Conservation (phyloP, 23 tunicate species). For the Aplidium turbinatum region DNA sequence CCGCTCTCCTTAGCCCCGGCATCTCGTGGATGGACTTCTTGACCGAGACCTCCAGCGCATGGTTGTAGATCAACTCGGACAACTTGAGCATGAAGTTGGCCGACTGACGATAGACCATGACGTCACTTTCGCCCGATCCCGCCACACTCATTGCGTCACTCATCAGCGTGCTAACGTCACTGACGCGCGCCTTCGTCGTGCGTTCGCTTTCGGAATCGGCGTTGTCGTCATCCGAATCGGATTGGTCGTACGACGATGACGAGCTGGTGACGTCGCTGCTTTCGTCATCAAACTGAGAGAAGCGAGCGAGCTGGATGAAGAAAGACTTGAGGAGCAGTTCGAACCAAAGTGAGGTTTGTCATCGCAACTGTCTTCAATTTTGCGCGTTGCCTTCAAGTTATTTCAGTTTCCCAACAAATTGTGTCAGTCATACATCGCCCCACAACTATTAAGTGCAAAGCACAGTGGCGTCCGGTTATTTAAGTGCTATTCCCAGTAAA, state of each 20-base stretch:
- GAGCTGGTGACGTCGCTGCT: slow-evolving; percentile 1
- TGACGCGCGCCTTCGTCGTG: slow-evolving; percentile 6
- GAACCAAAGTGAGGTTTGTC: too few relatives aligned
- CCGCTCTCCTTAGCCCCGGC: slow-evolving; percentile 29
- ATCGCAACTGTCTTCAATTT: too few relatives aligned
- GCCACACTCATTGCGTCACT: background rate
- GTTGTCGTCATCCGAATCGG: background rate
- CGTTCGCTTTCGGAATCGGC: slow-evolving; percentile 4
- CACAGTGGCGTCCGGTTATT: too few relatives aligned
- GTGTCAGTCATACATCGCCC: too few relatives aligned
- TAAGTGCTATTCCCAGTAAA: too few relatives aligned
- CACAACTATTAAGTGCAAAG: too few relatives aligned
- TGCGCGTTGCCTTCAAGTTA: too few relatives aligned
- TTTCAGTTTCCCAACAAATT: too few relatives aligned
- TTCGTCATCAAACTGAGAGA: background rate
- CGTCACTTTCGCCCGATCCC: slow-evolving; percentile 47
- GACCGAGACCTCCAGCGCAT: slow-evolving; percentile 85
- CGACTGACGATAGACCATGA: slow-evolving; percentile 80
- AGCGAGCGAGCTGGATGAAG: background rate
- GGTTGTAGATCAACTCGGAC: slow-evolving; percentile 89
- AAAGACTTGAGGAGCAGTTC: too few relatives aligned
- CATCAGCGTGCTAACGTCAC: too few relatives aligned
- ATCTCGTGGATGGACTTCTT: slow-evolving; percentile 54
- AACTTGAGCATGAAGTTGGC: slow-evolving; percentile 93
- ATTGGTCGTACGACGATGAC: slow-evolving; percentile 3